phyloP scores from a whole-genome alignment of 2,888 invertebrate species.

The Drosophila rellima region DNA sequence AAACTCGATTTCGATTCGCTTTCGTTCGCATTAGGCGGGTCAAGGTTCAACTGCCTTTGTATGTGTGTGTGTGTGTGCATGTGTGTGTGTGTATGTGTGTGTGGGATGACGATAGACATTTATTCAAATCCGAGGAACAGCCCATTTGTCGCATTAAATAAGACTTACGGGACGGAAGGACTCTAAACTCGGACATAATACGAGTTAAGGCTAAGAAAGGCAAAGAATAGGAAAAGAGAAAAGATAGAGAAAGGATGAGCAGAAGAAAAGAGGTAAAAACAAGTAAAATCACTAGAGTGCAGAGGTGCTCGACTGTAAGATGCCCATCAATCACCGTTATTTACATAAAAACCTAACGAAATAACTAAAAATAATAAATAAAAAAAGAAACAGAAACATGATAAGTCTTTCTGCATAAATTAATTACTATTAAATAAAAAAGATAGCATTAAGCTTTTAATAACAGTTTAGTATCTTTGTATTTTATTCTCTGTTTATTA shows the following conservation, averaged over 20 bases:
- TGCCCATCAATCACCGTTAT: neutral
- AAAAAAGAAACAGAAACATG: too few relatives aligned
- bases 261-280: neutral
- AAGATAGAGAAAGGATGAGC: neutral
- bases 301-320: neutral
- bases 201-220: constrained; percentile 7
- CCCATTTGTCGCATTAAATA: constrained; percentile 80
- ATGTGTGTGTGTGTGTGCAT: constrained; percentile 7
- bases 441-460: too few relatives aligned
- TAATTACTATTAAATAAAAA: too few relatives aligned
- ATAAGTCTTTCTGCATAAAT: too few relatives aligned
- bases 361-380: neutral
- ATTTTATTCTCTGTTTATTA: too few relatives aligned
- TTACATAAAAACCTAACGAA: neutral
- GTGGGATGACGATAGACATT: constrained; percentile 55
- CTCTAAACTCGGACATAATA: constrained; percentile 14
- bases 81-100: constrained; percentile 24
- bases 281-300: neutral
- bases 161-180: constrained; percentile 52
- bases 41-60: constrained; percentile 43
- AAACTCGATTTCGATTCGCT: constrained; percentile 65
- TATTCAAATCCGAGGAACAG: constrained; percentile 76
- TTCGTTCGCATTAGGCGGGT: constrained; percentile 50
- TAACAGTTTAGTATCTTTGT: too few relatives aligned
- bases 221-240: neutral